Evolutionary conservation across 2,888 invertebrate genomes (phyloP), one percentile per base, ranked within the genome.

Genomic region (Leptinotarsa rubiginosa): DNA sequence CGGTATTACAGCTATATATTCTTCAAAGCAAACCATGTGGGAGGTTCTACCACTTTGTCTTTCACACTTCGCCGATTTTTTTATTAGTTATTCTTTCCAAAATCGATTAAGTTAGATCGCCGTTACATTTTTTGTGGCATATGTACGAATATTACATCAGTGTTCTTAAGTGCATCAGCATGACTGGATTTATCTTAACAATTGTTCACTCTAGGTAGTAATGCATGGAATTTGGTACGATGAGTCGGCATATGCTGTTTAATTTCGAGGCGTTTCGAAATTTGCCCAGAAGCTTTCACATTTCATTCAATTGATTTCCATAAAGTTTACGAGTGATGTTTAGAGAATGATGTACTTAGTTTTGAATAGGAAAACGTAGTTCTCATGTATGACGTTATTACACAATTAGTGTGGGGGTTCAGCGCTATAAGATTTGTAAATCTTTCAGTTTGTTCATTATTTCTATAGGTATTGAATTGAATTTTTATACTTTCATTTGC

Each of bases 141-240:
- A 56, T 56, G 5, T 25, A 56, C 15, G 22, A 56, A 56, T 56
- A 20, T 54, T 54, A 56, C 56, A 56, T 56, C 25, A 56, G 20
- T 15, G 22, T 56, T 56, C 20, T 56, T 25, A 25, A 56, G 56
- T 56, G 56, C 56, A 56, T 22, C 56, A 20, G 56, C 56, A 56
- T 56, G 56, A 56, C 56, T 56, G 56, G 56, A 56, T 15, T 56
- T 56, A 56, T 56, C 56, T 56, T 22, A 22, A 56, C 56, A 56
- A 56, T 56, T 22, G 20, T 56, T 15, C 56, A 56, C 56, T 56
- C 20, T 12, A 10, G 41, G 56, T 4, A 20, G 20, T 56, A 22
- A 56, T 56, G 56, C 56, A 20, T 56, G 56, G 22, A 56, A 56
- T 56, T 56, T 56, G 56, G 56, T 56, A 15, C 56, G 56, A 56